phyloP scores from a whole-genome alignment of 2,113 vertebrate genomes.

The Dromas ardeola region DNA sequence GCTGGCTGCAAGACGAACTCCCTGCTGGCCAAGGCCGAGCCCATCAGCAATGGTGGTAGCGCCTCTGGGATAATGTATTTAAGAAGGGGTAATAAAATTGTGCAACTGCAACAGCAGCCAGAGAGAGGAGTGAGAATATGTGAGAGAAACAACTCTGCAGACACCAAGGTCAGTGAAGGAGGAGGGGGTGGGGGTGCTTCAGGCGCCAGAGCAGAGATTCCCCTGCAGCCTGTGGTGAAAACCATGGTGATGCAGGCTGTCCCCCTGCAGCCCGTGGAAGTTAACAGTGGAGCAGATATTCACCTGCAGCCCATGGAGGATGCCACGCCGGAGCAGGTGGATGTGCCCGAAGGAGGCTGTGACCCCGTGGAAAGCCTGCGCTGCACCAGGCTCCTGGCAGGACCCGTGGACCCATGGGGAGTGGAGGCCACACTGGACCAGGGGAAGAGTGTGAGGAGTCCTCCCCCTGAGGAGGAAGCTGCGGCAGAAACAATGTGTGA shows the following conservation, averaged over 20 bases:
- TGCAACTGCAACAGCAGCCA: background rate
- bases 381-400: too few species aligned
- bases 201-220: background rate
- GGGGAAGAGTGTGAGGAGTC: background rate
- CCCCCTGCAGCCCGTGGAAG: background rate
- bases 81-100: background rate
- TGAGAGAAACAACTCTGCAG: background rate
- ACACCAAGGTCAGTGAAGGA: background rate
- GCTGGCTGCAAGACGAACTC: background rate
- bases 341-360: background rate
- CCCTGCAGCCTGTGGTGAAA: background rate
- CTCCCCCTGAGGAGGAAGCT: background rate
- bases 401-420: background rate
- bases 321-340: background rate
- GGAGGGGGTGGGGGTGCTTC: background rate
- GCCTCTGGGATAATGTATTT: fast-evolving
- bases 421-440: background rate
- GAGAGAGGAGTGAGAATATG: background rate
- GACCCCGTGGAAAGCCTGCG: background rate
- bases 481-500: background rate
- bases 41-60: background rate
- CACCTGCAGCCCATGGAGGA: background rate
- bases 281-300: background rate
- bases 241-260: background rate
- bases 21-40: fast-evolving